Evolutionary conservation across 2,113 vertebrate species (phyloP), one percentile per base, ranked within the genome.

Genomic region (Rafetus swinhoei): DNA sequence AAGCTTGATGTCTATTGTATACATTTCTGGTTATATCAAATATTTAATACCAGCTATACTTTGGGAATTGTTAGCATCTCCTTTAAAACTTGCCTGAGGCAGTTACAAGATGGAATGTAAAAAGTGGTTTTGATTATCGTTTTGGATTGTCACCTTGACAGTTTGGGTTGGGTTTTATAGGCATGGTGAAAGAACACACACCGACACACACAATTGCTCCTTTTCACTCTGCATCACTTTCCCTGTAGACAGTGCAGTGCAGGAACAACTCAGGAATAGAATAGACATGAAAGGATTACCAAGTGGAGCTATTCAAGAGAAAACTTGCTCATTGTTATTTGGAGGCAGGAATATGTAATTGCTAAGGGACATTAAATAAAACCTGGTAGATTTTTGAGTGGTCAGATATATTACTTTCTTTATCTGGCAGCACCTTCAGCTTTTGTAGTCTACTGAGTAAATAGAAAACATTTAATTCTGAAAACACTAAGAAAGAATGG

Each of bases 61-160:
- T 98, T 97, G 98, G 98, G 98, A 98, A 97, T 98, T 98, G 98
- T 98, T 98, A 98, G 97, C 97, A 98, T 98, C 98, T 97, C 97
- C 98, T 98, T 98, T 98, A 97, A 98, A 98, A 98, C 96, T 98
- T 98, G 98, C 98, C 98, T 97, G 95, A 45, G 97, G 98, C 98
- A 97, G 92, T 98, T 98, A 98, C 98, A 98, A 98, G 98, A 97
- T 96, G 55, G 96, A 98, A 97, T 98, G 97, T 97, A 97, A 98
- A 98, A 98, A 98, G 97, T 97, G 94, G 96, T 98, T 98, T 98
- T 98, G 98, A 98, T 98, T 98, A 98, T 98, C 97, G 54, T 98
- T 98, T 98, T 98, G 97, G 98, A 98, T 98, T 98, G 98, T 98
- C 98, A 98, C 98, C 97, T 98, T 98, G 98, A 98, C 98, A 98